These are phyloP conservation scores for Equus przewalskii DNA, from an alignment of 2,113 vertebrate species.

Conservation along the genomic window DNA sequence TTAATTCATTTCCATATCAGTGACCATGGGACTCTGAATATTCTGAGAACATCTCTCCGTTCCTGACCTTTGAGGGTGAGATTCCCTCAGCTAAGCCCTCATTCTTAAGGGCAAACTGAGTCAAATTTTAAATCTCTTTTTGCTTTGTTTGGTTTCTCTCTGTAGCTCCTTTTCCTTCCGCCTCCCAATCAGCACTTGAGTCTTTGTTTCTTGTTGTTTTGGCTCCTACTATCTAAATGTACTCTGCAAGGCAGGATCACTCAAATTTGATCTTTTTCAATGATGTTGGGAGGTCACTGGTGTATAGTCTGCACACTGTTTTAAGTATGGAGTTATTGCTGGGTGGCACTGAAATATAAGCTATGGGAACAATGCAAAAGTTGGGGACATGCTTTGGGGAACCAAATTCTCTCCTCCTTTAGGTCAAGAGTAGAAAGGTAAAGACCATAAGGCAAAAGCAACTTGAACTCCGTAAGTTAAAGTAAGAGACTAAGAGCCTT, in stretches of 20 bases:
- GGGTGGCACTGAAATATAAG: constrained; percentile 35
- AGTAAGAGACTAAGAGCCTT: constrained; percentile 34
- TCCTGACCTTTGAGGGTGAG: neutral
- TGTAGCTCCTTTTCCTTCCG: neutral
- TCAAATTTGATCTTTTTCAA: neutral
- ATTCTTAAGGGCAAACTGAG: neutral
- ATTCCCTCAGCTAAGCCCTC: neutral
- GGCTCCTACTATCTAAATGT: neutral
- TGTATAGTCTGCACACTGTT: neutral
- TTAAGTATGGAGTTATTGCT: constrained; percentile 56
- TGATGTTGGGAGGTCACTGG: neutral
- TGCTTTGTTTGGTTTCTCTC: neutral
- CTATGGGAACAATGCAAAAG: constrained; percentile 2
- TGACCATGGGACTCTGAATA: neutral
- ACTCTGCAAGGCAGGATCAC: neutral
- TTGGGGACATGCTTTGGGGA: neutral
- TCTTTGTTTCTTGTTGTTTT: neutral
- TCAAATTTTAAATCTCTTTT: neutral
- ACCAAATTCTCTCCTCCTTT: neutral
- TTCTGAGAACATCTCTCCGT: neutral
- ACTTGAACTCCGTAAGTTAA: neutral
- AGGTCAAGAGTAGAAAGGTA: neutral
- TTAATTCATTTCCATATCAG: neutral
- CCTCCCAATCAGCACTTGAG: neutral
- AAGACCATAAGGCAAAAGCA: constrained; percentile 31